These are phyloP conservation scores for Pangasius macronema DNA, from an alignment of 2,797 vertebrate species.

Conservation along the genomic window DNA sequence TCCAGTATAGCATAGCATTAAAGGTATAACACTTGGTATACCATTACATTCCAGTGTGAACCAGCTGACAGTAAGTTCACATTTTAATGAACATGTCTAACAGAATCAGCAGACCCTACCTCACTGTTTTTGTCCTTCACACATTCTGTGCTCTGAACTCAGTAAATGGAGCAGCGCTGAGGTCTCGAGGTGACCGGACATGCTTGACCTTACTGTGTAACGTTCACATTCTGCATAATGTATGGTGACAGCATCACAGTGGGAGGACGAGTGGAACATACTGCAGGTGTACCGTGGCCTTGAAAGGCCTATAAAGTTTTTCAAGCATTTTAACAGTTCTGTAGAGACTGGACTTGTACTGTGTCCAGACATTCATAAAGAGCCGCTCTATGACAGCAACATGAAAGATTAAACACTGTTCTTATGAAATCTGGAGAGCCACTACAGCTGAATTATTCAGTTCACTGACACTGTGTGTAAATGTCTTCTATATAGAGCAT, in stretches of 20 bases:
- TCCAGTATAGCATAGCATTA: neutral
- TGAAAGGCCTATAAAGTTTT: neutral
- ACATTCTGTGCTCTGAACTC: conserved; percentile 4
- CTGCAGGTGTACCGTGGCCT: neutral
- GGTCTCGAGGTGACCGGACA: neutral
- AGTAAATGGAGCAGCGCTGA: neutral
- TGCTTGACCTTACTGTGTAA: neutral
- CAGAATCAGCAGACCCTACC: neutral
- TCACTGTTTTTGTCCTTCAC: neutral
- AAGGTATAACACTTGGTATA: neutral
- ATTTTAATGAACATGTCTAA: neutral
- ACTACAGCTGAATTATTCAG: conserved; percentile 12
- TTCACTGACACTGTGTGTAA: neutral
- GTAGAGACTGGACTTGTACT: neutral
- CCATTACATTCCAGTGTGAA: neutral
- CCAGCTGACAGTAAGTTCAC: neutral
- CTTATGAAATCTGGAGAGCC: conserved; percentile 1
- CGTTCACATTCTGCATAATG: neutral
- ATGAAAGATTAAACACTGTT: conserved; percentile 34
- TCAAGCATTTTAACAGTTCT: neutral
- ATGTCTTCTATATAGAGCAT: neutral
- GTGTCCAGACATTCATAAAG: conserved; percentile 1
- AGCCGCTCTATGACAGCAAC: neutral
- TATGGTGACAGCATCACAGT: conserved; percentile 4
- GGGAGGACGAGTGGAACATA: neutral